Evolutionary conservation across 2,888 invertebrate genomes (phyloP).

Genomic region (Lasioglossum marginatum): DNA sequence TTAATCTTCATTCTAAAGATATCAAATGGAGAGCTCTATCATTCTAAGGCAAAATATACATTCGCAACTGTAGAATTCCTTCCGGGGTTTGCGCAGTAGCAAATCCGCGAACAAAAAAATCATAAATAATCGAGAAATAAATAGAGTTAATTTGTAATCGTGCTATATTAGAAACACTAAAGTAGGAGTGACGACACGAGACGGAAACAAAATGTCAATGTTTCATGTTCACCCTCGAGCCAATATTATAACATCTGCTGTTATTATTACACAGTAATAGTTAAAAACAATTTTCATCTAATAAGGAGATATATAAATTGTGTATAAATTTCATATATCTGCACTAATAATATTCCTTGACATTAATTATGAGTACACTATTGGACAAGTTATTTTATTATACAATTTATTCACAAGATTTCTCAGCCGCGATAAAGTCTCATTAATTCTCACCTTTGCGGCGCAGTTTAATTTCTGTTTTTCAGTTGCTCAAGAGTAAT

Average conservation of each 20-base stretch:
- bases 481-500: constrained; percentile 3
- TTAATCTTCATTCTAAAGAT: background rate
- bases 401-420: background rate
- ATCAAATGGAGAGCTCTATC: background rate
- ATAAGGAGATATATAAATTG: background rate
- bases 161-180: background rate
- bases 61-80: background rate
- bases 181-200: background rate
- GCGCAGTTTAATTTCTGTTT: background rate
- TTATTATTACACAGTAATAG: constrained; percentile 34
- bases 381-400: background rate
- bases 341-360: background rate
- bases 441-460: background rate
- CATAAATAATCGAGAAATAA: background rate
- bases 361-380: background rate
- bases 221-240: constrained; percentile 20
- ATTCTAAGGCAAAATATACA: background rate
- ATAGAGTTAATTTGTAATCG: background rate
- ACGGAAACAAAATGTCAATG: constrained; percentile 38
- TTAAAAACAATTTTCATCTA: constrained; percentile 1
- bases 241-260: constrained; percentile 4
- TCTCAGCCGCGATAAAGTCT: background rate
- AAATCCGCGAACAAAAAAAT: background rate
- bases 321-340: background rate
- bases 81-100: background rate